These are phyloP conservation scores for Pangasianodon gigas DNA, from an alignment of 2,113 vertebrate species.

Conservation along the genomic window DNA sequence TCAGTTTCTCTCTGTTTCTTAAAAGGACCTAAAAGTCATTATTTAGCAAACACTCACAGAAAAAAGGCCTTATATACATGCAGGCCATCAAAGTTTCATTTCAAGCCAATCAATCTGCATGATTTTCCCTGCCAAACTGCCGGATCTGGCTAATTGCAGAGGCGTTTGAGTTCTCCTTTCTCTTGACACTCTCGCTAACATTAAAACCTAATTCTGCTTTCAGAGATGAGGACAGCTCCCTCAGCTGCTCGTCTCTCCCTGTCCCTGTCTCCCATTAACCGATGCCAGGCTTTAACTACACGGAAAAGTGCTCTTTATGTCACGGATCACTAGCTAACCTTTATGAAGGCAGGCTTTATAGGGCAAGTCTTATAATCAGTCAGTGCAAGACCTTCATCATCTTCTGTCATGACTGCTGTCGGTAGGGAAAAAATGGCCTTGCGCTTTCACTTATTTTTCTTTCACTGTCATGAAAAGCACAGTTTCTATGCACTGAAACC, in stretches of 20 bases:
- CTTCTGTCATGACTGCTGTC: slow-evolving; percentile 13
- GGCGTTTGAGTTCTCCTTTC: slow-evolving; percentile 3
- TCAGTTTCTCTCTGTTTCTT: neutral
- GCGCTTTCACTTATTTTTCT: slow-evolving; percentile 39
- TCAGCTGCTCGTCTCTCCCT: slow-evolving; percentile 24
- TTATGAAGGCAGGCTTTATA: slow-evolving; percentile 46
- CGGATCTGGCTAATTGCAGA: slow-evolving; percentile 13
- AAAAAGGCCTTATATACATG: neutral
- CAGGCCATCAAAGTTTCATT: slow-evolving; percentile 25
- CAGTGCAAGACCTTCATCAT: slow-evolving; percentile 39
- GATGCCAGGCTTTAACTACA: slow-evolving; percentile 56
- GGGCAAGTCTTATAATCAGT: slow-evolving; percentile 52
- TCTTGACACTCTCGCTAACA: slow-evolving; percentile 1
- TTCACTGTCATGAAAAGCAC: slow-evolving; percentile 6
- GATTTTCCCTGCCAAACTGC: neutral
- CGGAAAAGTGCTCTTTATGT: slow-evolving; percentile 55
- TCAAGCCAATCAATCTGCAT: slow-evolving; percentile 30
- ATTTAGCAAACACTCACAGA: neutral
- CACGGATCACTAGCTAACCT: slow-evolving; percentile 58
- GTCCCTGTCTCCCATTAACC: slow-evolving; percentile 49
- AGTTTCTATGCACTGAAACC: neutral
- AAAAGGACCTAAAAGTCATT: neutral
- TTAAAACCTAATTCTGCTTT: slow-evolving; percentile 46
- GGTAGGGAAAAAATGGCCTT: slow-evolving; percentile 22
- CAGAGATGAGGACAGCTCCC: slow-evolving; percentile 40